Evolutionary conservation across 2,113 vertebrate species (phyloP), one percentile per base, ranked within the genome.

Genomic region (Aegypius monachus): DNA sequence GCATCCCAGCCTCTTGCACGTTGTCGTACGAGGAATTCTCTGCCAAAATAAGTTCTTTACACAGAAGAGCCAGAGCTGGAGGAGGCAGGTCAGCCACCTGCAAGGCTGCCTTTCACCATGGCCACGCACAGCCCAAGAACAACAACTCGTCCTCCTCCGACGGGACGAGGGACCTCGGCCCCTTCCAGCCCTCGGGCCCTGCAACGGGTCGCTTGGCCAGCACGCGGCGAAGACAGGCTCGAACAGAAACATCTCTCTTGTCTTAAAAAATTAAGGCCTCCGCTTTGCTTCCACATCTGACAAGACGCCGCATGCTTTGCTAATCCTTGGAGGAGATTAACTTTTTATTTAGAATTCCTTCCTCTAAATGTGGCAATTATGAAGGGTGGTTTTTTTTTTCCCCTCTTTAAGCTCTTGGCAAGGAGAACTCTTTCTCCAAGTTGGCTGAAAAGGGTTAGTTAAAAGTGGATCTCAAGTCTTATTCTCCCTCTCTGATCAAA

Each of bases 301-400:
- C 99, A 99, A 98, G 99, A 99, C 95, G 68, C 97, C 97, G 98
- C 98, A 98, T 84, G 98, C 98, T 98, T 94, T 75, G 97, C 96
- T 98, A 98, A 98, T 98, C 97, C 98, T 97, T 72, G 92, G 86
- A 90, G 94, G 93, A 98, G 98, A 99, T 98, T 99, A 99, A 95
- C 98, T 98, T 97, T 97, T 98, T 97, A 97, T 98, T 98, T 98
- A 95, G 98, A 98, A 99, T 99, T 99, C 99, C 98, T 98, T 98
- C 94, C 97, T 91, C 94, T 97, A 98, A 98, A 97, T 98, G 97
- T 97, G 98, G 98, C 98, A 98, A 97, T 98, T 96, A 98, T 56
- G 29, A 86, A 52, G 75, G 81, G 53, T 66, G 62, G 40, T 9
- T 13, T 72, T 71, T 50, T 78, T 50, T 27, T 15, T 6, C 16